Percentiles rank a stretch among this genome's conserved stretches.
phyloP scores from a whole-genome alignment of 2,888 invertebrate genomes.

The Cyaniris semiargus region DNA sequence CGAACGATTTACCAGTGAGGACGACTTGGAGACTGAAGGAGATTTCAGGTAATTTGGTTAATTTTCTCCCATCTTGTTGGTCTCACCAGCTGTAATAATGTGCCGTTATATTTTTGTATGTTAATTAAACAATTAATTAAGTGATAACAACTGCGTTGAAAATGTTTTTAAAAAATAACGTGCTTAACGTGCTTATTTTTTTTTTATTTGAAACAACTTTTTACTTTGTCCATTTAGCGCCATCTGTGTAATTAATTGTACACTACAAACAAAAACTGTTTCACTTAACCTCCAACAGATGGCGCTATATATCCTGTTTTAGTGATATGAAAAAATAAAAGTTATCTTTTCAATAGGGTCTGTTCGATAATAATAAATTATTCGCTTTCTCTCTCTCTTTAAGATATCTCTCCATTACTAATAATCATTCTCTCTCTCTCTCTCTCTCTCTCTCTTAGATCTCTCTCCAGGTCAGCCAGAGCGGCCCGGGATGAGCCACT shows the following conservation, averaged over 20 bases:
- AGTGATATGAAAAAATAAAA: neutral
- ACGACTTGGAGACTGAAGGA: conserved; percentile 76
- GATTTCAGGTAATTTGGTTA: conserved; percentile 68
- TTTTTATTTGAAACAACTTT: too few relatives aligned
- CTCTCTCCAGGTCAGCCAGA: conserved; percentile 76
- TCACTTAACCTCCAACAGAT: neutral
- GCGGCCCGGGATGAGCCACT: conserved; percentile 63
- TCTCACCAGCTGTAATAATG: neutral
- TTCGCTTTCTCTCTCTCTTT: too few relatives aligned
- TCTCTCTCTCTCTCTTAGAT: conserved; percentile 45
- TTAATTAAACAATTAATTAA: too few relatives aligned
- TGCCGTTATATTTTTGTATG: too few relatives aligned
- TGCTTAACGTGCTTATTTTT: too few relatives aligned
- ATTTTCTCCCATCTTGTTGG: too few relatives aligned
- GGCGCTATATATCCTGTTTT: neutral
- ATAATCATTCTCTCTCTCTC: neutral
- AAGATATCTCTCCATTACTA: too few relatives aligned
- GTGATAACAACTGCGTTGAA: too few relatives aligned
- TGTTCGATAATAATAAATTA: neutral
- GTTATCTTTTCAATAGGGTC: too few relatives aligned
- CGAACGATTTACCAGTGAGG: conserved; percentile 82
- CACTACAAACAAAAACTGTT: neutral
- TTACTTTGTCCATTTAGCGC: too few relatives aligned
- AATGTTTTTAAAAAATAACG: too few relatives aligned
- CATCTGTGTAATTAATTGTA: neutral